Base-by-base conservation (phyloP, 1,140 invertebrate species). In the Drosophila ironensis region DNA sequence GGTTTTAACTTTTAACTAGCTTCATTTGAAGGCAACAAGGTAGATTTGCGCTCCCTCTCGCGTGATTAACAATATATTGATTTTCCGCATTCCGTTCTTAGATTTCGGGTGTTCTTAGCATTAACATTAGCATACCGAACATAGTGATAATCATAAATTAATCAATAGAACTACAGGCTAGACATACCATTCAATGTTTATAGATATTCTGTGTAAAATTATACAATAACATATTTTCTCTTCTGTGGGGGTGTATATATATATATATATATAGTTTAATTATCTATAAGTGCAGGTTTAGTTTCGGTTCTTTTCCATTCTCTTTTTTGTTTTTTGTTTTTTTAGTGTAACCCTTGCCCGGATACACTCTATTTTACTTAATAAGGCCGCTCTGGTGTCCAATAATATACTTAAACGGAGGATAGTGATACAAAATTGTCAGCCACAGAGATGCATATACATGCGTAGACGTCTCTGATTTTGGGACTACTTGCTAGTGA, bases 21-120 rank as follows among this genome's bases (percentile, higher is more conserved):
- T 88, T 88, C 87, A 87, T 88, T 87, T 88, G 87, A 88, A 88
- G 87, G 87, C 87, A 88, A 88, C 87, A 88, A 88, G 87, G 87
- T 88, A 87, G 87, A 84, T 87, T 48, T 73, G 78, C 80, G 73
- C 64, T 61, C 41, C 45, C 30, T 63, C 57, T 44, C 70, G 64
- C 70, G 78, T 72, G 56, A 72, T 77, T 63, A 70, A 77, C 78
- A 82, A 78, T 73, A 68, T 45, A 74, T 60, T 37, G 40, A 41
- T 52, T 33, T 42, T 61, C 28, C 22, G 45, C 20, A 12, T 28
- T 69, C 17, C 17, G 28, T 28, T 25, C 69, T 47, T 42, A 51
- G 35, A 50, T 50, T 60, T 70, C 53, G n/a, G n/a, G n/a, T 35
- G 53, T 27, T 69, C 47, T 27, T 42, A 64, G 46, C 20, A 38